Conservation (phyloP, 2,888 invertebrate species). For the Cryptus armator region DNA sequence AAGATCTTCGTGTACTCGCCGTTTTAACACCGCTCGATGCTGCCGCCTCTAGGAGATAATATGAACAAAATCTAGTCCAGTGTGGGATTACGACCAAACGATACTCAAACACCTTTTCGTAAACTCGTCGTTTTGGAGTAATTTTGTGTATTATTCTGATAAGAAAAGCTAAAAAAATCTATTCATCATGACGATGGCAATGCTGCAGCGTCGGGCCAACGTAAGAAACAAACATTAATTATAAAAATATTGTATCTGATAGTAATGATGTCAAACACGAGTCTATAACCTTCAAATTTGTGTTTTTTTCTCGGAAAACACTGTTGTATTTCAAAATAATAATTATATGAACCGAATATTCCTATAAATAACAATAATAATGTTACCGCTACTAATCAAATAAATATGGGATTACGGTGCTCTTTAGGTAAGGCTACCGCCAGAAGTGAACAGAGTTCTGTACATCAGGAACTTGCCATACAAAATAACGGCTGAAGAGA, state of each 20-base stretch:
- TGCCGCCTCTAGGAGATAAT: constrained; percentile 14
- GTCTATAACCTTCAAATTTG: constrained; percentile 52
- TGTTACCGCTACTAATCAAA: too few species aligned
- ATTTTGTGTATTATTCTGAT: constrained; percentile 8
- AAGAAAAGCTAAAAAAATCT: constrained; percentile 1
- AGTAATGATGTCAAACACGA: neutral
- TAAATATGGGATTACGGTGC: constrained; percentile 8
- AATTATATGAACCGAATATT: neutral
- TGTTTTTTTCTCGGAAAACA: neutral
- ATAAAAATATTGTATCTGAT: neutral
- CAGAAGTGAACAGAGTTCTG: constrained; percentile 98
- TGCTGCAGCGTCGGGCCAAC: constrained; percentile 90
- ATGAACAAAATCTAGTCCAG: constrained; percentile 2
- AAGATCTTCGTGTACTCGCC: constrained; percentile 4
- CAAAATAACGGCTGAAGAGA: constrained; percentile 99
- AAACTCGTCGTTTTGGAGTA: neutral
- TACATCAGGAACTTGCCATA: constrained; percentile 99
- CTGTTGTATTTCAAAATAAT: constrained; percentile 42
- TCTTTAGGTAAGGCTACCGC: constrained; percentile 96
- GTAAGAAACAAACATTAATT: constrained; percentile 86
- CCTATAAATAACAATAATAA: too few species aligned
- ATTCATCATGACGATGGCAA: constrained; percentile 88
- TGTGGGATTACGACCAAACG: neutral
- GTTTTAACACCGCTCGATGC: neutral
- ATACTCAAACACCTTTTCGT: neutral